A percentile compares a stretch with the other conserved stretches of the same genome.
Evolutionary conservation across 2,888 invertebrate genomes (phyloP).

Genomic region (Eilema caniola): DNA sequence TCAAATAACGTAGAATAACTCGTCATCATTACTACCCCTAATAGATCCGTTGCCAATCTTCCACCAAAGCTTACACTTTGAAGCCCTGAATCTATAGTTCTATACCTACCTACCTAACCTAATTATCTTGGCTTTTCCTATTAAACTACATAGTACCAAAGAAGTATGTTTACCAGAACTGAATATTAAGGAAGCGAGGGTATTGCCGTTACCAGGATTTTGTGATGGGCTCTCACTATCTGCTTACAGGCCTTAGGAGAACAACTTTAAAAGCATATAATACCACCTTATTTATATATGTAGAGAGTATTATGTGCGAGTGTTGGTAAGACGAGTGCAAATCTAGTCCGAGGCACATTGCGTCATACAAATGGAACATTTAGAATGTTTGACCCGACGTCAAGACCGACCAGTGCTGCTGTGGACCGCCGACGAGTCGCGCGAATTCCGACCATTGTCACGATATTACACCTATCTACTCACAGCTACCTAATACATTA

Average conservation of each 20-base stretch:
- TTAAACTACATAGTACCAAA: too few species aligned
- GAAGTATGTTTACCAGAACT: too few species aligned
- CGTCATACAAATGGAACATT: conserved; percentile 80
- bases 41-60: too few species aligned
- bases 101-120: too few species aligned
- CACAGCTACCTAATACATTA: conserved; percentile 49
- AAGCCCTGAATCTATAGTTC: too few species aligned
- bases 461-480: conserved; percentile 65
- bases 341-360: conserved; percentile 78
- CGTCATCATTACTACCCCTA: too few species aligned
- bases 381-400: conserved; percentile 82
- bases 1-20: too few species aligned
- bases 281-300: conserved; percentile 42
- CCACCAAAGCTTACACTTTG: too few species aligned
- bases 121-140: too few species aligned
- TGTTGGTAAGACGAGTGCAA: conserved; percentile 79
- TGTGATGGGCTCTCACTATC: too few species aligned
- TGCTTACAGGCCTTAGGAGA: neutral
- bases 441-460: conserved; percentile 73
- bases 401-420: conserved; percentile 55
- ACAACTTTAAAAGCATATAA: conserved; percentile 8
- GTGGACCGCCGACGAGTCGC: conserved; percentile 63
- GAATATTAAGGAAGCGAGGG: neutral
- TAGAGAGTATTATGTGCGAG: conserved; percentile 55
- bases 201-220: neutral